phyloP scores from a whole-genome alignment of 2,888 invertebrate species.

The Craniophora ligustri region DNA sequence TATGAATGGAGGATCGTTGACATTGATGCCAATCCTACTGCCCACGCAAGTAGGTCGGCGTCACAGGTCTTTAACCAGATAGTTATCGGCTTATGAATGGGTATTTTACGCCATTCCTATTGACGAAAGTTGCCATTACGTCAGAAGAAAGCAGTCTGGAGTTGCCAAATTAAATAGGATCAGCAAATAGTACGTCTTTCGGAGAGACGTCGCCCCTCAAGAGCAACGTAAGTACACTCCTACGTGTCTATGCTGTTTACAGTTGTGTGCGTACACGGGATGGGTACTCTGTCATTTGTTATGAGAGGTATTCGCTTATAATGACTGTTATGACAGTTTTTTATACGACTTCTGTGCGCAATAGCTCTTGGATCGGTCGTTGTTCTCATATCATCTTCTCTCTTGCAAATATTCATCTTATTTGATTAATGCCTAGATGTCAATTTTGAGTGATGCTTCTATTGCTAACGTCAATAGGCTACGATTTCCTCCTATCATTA shows the following conservation, averaged over 20 bases:
- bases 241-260: background rate
- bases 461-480: too few species aligned
- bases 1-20: conserved; percentile 46
- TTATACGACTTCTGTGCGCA: background rate
- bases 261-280: conserved; percentile 3
- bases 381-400: too few species aligned
- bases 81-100: conserved; percentile 44
- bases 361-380: too few species aligned
- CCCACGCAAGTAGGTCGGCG: conserved; percentile 58
- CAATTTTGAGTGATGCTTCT: too few species aligned
- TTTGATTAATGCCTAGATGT: too few species aligned
- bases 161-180: conserved; percentile 26
- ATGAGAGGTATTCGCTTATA: background rate
- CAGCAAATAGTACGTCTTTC: conserved; percentile 20
- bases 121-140: conserved; percentile 22
- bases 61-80: conserved; percentile 58
- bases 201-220: conserved; percentile 5
- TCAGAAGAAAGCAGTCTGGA: conserved; percentile 18
- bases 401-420: too few species aligned
- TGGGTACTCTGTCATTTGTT: background rate
- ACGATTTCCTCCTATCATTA: too few species aligned
- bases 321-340: background rate
- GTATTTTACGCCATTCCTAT: conserved; percentile 33
- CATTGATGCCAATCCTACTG: conserved; percentile 58
- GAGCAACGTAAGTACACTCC: background rate